Base-by-base conservation (phyloP, 2,888 invertebrate genomes). In the Epicampocera succincta region DNA sequence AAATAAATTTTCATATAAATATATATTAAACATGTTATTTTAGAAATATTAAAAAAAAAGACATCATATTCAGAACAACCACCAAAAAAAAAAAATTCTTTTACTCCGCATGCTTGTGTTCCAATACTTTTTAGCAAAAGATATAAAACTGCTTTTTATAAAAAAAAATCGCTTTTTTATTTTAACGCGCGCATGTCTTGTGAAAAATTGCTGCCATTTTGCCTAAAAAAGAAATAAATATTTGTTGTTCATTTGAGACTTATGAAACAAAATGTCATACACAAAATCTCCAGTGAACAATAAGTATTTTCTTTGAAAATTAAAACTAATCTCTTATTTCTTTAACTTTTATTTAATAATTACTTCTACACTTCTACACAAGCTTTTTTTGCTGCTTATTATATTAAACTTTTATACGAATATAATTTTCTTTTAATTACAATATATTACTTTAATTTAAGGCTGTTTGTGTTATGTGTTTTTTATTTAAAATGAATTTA, bases 381-480 rank as follows among this genome's bases (percentile, higher is more conserved):
- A n/a, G 33, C 33, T 33, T 33, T 33, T 33, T 9, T 33, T 6
- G 8, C 1, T 33, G 5, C 33, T 33, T 33, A 9, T 33, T 33
- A 33, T 33, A 8, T 33, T 33, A 8, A 33, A 33, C 6, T 33
- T n/a, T 33, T 8, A 33, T 33, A 9, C 33, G 8, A 33, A 3
- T 1, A 9, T 9, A 6, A 21, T 66, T 50, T 77, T 69, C 33
- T 80, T n/a, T n/a, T n/a, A n/a, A n/a, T n/a, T n/a, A n/a, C n/a
- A n/a, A n/a, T 58, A 56, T 44, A 60, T 78, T 77, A 56, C 46
- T 72, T 71, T 52, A 60, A 66, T 29, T 83, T 84, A 87, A 87
- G 87, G 87, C 87, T 87, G 88, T 89, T 88, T 88, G 88, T 88
- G 87, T 88, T 86, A 78, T 84, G 54, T 85, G 83, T 85, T 80